Evolutionary conservation across 2,113 vertebrate genomes (phyloP), one percentile per base, ranked within the genome.

Genomic region (Heptranchias perlo): DNA sequence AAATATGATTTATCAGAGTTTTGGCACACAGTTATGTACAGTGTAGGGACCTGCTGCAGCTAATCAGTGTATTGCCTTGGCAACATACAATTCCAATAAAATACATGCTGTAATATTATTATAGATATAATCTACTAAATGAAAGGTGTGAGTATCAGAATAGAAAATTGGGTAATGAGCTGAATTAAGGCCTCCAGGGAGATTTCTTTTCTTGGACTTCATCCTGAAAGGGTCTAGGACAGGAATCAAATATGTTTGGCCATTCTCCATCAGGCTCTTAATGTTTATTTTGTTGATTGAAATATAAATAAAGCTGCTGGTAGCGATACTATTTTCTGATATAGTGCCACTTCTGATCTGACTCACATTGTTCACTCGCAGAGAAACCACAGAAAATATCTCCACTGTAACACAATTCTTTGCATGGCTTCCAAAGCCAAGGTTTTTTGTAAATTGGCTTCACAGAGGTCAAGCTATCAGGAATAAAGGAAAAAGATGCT

Each of bases 131-230:
- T 58, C 52, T 54, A 91, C 52, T 91, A 54, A 58, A 91, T 61
- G 87, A 91, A 91, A 91, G 87, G 87, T 91, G 87, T 31, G 87
- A 91, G 87, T 35, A 61, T 54, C 87, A 91, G 87, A 58, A 91
- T 61, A 91, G 87, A 91, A 91, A 91, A 91, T 58, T 58, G 87
- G 87, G 49, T 91, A 91, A 91, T 91, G 87, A 61, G 61, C 87
- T 91, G 54, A 91, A 91, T 58, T 58, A 91, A 91, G 61, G 35
- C n/a, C 92, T 94, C 61, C 62, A 39, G 92, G 65, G 92, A 94
- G 35, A 65, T 39, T 62, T 65, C 7, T 64, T 65, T 39, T 64
- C 92, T 65, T 94, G 92, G 23, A 89, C 39, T 47, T 89, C 86
- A 49, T 89, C 86, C 52, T 31, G 18, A 91, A 58, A 91, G 52